These are phyloP conservation scores for Gallinago stenura DNA, from an alignment of 2,797 vertebrate species.

Conservation along the genomic window DNA sequence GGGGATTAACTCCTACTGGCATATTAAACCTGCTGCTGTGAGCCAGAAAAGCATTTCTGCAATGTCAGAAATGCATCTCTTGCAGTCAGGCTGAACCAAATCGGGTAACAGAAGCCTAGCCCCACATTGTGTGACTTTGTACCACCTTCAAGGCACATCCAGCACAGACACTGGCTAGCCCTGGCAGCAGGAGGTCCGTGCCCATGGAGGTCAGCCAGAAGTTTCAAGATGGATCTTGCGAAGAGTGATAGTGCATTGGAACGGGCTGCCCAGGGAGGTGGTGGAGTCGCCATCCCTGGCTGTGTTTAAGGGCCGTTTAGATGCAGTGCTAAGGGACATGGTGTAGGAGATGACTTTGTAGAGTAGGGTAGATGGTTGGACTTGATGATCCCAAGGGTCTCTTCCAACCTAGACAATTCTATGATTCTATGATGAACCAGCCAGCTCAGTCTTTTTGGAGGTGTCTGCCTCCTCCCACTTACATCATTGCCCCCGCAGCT, in stretches of 20 bases:
- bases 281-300: too few species aligned
- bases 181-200: neutral
- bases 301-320: too few species aligned
- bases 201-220: neutral
- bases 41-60: neutral
- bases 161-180: neutral
- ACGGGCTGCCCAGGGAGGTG: too few species aligned
- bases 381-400: too few species aligned
- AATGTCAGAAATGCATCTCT: neutral
- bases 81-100: neutral
- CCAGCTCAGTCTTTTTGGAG: neutral
- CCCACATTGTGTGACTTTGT: accelerated
- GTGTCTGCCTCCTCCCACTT: neutral
- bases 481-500: accelerated
- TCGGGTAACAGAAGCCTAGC: too few species aligned
- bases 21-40: neutral
- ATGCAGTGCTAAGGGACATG: too few species aligned
- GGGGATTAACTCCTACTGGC: neutral
- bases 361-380: too few species aligned
- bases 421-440: neutral
- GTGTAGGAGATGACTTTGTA: too few species aligned
- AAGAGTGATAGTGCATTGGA: neutral
- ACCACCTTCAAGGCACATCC: neutral
- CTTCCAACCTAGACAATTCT: too few species aligned
- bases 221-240: neutral